Evolutionary conservation across 2,113 vertebrate species (phyloP).

Genomic region (Chloropsis cyanopogon): DNA sequence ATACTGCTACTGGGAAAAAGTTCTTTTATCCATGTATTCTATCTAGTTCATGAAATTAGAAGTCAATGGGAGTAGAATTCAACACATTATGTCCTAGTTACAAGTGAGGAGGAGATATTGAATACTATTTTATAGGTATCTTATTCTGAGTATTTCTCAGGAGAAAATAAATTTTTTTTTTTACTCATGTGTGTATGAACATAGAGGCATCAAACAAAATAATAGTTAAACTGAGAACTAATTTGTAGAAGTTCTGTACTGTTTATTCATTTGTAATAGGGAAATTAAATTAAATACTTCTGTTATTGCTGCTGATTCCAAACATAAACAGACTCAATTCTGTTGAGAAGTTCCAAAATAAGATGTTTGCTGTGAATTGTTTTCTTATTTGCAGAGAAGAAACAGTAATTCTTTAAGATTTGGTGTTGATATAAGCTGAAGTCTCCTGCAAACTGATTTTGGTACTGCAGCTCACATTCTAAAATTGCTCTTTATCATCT

Average conservation of each 20-base stretch:
- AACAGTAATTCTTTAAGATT: background rate
- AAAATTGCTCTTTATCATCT: background rate
- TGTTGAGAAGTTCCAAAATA: background rate
- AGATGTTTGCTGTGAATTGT: background rate
- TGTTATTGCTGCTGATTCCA: background rate
- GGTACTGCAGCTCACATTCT: background rate
- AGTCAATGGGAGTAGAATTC: background rate
- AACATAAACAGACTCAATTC: background rate
- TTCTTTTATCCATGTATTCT: background rate
- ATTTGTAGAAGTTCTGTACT: background rate
- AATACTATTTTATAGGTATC: background rate
- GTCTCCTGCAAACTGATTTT: background rate
- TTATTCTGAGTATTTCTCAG: background rate
- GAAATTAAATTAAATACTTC: background rate
- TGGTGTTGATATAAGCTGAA: background rate
- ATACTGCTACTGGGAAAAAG: background rate
- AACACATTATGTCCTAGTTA: background rate
- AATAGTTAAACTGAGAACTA: background rate
- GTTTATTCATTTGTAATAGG: background rate
- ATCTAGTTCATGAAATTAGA: background rate
- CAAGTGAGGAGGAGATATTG: background rate
- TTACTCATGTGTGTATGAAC: background rate
- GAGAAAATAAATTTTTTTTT: background rate
- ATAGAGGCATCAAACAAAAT: background rate
- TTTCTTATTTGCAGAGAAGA: background rate